phyloP scores from a whole-genome alignment of 2,113 vertebrate species.

The Campylomormyrus numenius region DNA sequence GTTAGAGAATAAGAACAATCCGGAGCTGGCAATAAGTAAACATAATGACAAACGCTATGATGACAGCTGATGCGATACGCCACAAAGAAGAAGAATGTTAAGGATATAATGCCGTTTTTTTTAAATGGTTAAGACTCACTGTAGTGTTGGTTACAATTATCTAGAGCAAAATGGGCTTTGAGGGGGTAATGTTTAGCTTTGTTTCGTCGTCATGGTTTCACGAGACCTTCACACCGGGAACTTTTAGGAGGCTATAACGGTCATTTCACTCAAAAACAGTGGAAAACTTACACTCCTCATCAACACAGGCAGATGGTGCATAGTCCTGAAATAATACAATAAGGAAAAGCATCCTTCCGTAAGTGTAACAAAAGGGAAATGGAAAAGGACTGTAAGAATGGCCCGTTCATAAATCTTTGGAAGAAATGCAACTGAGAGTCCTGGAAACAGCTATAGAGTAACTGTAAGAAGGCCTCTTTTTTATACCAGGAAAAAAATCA shows the following conservation, averaged over 20 bases:
- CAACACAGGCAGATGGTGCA: background rate
- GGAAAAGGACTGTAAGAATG: background rate
- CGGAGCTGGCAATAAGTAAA: background rate
- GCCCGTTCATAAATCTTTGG: background rate
- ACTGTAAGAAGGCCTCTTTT: background rate
- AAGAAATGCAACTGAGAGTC: background rate
- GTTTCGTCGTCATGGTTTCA: background rate
- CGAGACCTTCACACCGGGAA: background rate
- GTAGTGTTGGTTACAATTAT: background rate
- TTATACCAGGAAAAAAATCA: background rate
- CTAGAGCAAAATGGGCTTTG: background rate
- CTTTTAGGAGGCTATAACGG: background rate
- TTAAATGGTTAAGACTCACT: background rate
- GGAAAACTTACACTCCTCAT: no score
- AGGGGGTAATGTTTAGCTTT: background rate
- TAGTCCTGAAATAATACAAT: background rate
- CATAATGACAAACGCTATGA: background rate
- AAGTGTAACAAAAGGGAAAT: background rate
- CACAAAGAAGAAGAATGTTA: background rate
- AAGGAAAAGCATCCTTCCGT: background rate
- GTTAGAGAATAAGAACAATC: background rate
- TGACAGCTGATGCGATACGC: background rate
- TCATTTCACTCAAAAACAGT: background rate
- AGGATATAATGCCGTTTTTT: background rate
- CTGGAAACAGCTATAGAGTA: background rate